Conservation (phyloP, 2,888 invertebrate genomes). For the Philaethria dido region DNA sequence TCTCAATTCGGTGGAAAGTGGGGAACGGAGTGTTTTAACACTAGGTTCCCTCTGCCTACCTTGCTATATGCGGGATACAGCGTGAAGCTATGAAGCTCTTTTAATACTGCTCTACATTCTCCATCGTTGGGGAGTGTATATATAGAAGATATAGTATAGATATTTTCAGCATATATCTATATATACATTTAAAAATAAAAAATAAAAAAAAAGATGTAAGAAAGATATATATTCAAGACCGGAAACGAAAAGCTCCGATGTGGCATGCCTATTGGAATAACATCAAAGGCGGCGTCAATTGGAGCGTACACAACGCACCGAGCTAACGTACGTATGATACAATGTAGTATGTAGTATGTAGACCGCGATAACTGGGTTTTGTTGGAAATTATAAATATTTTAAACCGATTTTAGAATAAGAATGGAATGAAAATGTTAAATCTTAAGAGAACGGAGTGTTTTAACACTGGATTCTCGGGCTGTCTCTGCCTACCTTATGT, state of each 20-base stretch:
- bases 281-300: constrained; percentile 32
- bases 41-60: too few species aligned
- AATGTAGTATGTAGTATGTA: background rate
- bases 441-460: too few species aligned
- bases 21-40: too few species aligned
- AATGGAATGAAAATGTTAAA: background rate
- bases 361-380: constrained; percentile 3
- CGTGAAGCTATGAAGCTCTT: too few species aligned
- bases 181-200: background rate
- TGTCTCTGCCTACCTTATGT: too few species aligned
- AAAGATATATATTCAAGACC: constrained; percentile 14
- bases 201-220: constrained; percentile 14
- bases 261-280: constrained; percentile 32
- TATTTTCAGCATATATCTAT: too few species aligned
- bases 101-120: too few species aligned
- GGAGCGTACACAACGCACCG: constrained; percentile 29
- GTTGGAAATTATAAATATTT: background rate
- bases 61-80: too few species aligned
- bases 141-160: too few species aligned
- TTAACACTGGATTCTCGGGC: too few species aligned
- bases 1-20: too few species aligned
- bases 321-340: constrained; percentile 8
- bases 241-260: constrained; percentile 27
- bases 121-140: too few species aligned
- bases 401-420: background rate